Evolutionary conservation across 1,140 invertebrate genomes (phyloP), one percentile per base, ranked within the genome.

Genomic region (Drosophila orena): DNA sequence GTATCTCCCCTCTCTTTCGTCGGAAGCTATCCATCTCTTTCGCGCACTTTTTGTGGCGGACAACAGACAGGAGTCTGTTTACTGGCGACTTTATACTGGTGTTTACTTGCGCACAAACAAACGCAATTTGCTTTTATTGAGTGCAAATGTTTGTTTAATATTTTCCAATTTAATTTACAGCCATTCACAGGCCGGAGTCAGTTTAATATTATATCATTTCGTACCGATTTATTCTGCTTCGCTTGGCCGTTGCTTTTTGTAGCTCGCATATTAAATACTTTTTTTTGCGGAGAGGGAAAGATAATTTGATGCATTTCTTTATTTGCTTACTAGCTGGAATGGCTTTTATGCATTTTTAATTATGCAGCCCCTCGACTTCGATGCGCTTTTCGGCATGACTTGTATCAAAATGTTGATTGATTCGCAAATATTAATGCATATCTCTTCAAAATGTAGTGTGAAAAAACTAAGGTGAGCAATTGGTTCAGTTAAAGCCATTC

Each of bases 131-230:
- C 79, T 68, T 81, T 81, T 81, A 81, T 81, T 81, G 79, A 81
- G 79, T 81, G 79, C 46, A 81, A 81, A 81, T 81, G 81, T 81
- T 81, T 81, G 79, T 81, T 77, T 77, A 81, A 81, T 74, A 81
- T 81, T 81, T 77, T 50, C 61, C 59, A 81, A 81, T 81, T 81
- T 81, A 81, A 81, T 81, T 81, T 77, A 77, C 79, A 74, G 68
- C 68, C 72, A 74, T 57, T 75, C 46, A 35, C 66, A 59, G 53
- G 10, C 37, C 38, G 46, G 50, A 66, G 60, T 54, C 60, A 40
- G 53, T 70, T 70, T 44, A 65, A 68, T 53, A 46, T 42, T 53
- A 34, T 43, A 68, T 70, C 64, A 70, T 47, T 70, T 69, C 43
- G 38, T 40, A 49, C 20, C 24, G 27, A 24, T 70, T 70, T 56